Base-by-base conservation (phyloP, 2,797 vertebrate genomes). In the Synanceia verrucosa region DNA sequence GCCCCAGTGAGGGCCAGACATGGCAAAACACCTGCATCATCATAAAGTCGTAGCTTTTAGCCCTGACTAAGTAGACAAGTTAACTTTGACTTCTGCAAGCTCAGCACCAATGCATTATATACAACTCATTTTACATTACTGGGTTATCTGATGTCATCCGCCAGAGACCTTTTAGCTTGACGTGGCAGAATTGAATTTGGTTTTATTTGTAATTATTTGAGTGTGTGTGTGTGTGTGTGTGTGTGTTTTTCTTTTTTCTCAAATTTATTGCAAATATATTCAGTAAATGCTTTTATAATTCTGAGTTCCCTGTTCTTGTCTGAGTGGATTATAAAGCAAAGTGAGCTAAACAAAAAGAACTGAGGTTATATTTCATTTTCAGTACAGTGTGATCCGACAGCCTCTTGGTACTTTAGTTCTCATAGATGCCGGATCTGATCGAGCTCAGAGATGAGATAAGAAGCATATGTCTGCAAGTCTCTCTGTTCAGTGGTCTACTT, bases 401-500 rank as follows among this genome's bases (percentile, higher is more conserved):
- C 76, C 71, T 34, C 60, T 76, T 61, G 72, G 76, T 66, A 36
- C 61, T 75, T 64, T 29, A 16, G 60, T 82, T 88, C 66, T 71
- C 51, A 79, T 70, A 70, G 82, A 76, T 82, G 83, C 83, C 74
- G 65, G 70, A 50, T 48, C 56, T 50, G 60, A 81, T 89, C 69
- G 66, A 79, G 76, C 73, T 76, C 48, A 41, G 39, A 60, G 55
- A 79, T 79, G 52, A 76, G 69, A 79, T 76, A 75, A 87, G 28
- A 51, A 52, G 59, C 5, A 14, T 48, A 47, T 71, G 67, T 39
- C 65, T 53, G 48, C 7, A 70, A 37, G 64, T 76, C 62, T 53
- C 26, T 33, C 44, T 16, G 61, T 60, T 72, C 61, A 83, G 82
- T 73, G 59, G 60, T 52, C 46, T 46, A 67, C 59, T 71, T 76